Base-by-base conservation (phyloP, 2,113 vertebrate genomes). In the Gadus chalcogrammus region DNA sequence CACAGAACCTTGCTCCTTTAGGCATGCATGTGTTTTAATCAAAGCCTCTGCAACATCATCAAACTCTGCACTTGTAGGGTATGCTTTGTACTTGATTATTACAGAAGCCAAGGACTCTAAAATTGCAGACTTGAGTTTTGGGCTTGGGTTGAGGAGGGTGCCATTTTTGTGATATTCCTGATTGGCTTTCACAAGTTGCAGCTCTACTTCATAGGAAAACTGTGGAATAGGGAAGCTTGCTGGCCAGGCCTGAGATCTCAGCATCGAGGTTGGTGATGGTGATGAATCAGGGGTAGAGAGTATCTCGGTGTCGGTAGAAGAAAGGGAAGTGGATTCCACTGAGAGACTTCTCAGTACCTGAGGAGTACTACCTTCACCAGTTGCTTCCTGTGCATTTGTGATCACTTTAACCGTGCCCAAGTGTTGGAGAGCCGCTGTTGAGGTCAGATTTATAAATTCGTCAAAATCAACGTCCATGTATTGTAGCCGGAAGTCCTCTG, bases 401-500 rank as follows among this genome's bases (percentile, higher is more conserved):
- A 27, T 13, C 55, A 75, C 20, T 38, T 38, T 38, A 8, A 38
- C 8, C 27, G 24, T 38, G 65, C 61, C 27, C 69, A 55, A 76
- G 64, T 71, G 61, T 28, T 8, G 35, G 8, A 38, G 3, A 8
- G 3, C 35, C 8, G 73, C 65, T 24, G 68, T 60, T 17, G 69
- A 81, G 17, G 35, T 72, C 27, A 73, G 24, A 17, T 81, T 75
- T 61, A 75, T 69, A 11, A 73, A 72, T 6, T 80, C 70, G 69
- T 80, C 78, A 52, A 79, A 79, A 15, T 69, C 35, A 60, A 61
- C 2, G 42, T 79, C 78, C 73, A 69, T 79, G 28, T 69, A 79
- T 35, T 79, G 78, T 48, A 75, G 67, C 67, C 70, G 62, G 27
- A 73, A 76, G 71, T 12, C 65, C 28, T 16, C 48, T 22, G 31